phyloP scores from a whole-genome alignment of 2,113 vertebrate species.

The Edolisoma coerulescens region DNA sequence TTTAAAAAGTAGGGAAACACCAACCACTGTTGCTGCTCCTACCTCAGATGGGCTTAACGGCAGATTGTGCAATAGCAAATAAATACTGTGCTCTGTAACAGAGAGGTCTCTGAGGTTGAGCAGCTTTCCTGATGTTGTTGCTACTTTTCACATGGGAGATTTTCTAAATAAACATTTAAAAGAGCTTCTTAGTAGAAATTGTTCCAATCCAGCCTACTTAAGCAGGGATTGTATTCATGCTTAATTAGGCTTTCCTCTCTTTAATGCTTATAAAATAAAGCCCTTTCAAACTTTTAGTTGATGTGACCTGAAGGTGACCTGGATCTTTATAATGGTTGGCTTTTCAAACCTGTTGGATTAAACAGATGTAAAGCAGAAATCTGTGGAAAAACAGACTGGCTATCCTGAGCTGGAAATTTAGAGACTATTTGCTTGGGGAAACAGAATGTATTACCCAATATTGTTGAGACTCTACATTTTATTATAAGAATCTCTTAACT shows the following conservation, averaged over 20 bases:
- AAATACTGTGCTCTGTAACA: not conserved
- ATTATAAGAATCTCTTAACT: not conserved
- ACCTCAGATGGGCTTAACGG: not conserved
- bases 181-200: constrained; percentile 35
- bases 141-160: constrained; percentile 29
- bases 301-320: constrained; percentile 54
- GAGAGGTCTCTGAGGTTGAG: not conserved
- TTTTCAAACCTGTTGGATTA: constrained; percentile 52
- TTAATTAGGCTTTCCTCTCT: constrained; percentile 56
- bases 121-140: not conserved
- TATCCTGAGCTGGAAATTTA: not conserved
- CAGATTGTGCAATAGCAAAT: not conserved
- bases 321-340: constrained; percentile 35
- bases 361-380: constrained; percentile 35
- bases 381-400: not conserved
- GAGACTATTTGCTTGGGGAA: not conserved
- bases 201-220: constrained; percentile 26
- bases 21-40: not conserved
- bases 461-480: not conserved
- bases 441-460: not conserved
- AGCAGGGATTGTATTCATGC: constrained; percentile 43
- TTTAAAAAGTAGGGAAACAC: not conserved
- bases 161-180: constrained; percentile 58
- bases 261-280: constrained; percentile 58
- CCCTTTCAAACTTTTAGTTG: constrained; percentile 45